Evolutionary conservation across 2,113 vertebrate genomes (phyloP).

Genomic region (Bubo scandiacus): DNA sequence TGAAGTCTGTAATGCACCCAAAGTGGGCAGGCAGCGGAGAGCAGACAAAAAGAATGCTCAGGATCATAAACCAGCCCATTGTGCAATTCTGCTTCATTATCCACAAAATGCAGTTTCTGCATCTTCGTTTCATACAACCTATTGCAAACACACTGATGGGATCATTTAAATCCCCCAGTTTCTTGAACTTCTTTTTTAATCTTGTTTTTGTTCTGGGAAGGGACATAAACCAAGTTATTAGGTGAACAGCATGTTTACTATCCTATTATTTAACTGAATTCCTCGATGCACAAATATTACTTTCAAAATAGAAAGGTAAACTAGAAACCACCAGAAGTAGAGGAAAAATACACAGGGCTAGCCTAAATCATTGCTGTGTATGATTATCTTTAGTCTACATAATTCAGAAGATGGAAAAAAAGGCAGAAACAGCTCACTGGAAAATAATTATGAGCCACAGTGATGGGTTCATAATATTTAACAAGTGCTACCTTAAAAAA

Average conservation of each 20-base stretch:
- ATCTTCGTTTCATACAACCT: background rate
- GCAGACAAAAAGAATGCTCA: background rate
- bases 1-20: background rate
- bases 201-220: background rate
- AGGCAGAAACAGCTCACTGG: background rate
- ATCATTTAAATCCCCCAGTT: background rate
- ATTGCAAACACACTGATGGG: background rate
- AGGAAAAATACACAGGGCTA: background rate
- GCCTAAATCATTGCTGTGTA: background rate
- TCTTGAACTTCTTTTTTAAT: background rate
- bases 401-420: background rate
- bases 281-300: background rate
- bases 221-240: background rate
- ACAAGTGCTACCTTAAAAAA: background rate
- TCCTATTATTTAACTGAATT: background rate
- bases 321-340: background rate
- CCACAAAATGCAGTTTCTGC: background rate
- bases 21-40: background rate
- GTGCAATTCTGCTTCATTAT: background rate
- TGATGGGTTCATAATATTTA: background rate
- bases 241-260: background rate
- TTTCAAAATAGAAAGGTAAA: background rate
- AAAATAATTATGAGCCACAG: background rate
- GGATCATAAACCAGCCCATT: background rate
- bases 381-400: background rate